These are phyloP conservation scores for Heliconius aoede DNA, from an alignment of 2,888 invertebrate genomes.

Conservation along the genomic window DNA sequence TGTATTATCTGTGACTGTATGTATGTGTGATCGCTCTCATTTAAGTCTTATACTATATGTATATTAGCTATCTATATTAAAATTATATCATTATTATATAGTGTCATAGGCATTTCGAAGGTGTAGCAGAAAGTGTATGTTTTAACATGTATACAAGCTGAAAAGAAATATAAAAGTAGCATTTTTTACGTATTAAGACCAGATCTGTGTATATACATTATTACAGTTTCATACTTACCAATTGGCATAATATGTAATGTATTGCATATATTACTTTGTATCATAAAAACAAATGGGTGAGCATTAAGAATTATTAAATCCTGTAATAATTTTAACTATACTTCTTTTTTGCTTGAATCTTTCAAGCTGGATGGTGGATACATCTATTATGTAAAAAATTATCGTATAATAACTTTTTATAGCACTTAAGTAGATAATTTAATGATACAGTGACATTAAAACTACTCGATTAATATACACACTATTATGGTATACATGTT, in stretches of 20 bases:
- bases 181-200: background rate
- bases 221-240: background rate
- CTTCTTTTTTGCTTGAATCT: background rate
- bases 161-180: too few species aligned
- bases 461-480: background rate
- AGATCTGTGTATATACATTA: background rate
- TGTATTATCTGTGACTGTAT: background rate
- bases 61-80: background rate
- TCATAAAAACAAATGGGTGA: background rate
- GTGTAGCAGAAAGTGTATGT: background rate
- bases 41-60: background rate
- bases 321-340: background rate
- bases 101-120: background rate
- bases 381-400: background rate
- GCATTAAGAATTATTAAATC: background rate
- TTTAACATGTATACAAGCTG: too few species aligned
- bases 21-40: background rate
- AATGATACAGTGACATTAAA: background rate
- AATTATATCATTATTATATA: background rate
- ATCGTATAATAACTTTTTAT: constrained; percentile 3
- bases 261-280: too few species aligned
- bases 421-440: constrained; percentile 4
- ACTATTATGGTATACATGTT: background rate
- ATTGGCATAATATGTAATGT: background rate
- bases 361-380: background rate